Base-by-base conservation (phyloP, 2,113 vertebrate genomes). In the Aphyosemion australe region DNA sequence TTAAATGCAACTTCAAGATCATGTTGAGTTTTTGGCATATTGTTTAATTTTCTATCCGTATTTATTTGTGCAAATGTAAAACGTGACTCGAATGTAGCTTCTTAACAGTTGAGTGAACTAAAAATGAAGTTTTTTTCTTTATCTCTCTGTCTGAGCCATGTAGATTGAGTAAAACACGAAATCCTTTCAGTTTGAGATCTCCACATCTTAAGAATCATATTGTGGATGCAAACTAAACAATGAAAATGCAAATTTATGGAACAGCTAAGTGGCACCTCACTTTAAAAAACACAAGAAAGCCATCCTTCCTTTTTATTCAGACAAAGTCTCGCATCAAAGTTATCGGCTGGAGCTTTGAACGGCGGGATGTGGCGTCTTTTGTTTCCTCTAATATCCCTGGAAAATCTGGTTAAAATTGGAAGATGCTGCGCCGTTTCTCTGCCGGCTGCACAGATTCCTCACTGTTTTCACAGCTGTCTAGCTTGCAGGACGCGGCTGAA, bases 401-500 rank as follows among this genome's bases (percentile, higher is more conserved):
- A 90, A 91, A 91, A 91, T 85, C 89, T 92, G 90, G 79, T 90
- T 91, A 89, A 79, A 88, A 87, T 76, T 57, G 78, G 79, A 79
- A 60, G 82, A 84, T 76, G 47, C 60, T 45, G 84, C 72, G 55
- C 48, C 52, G 63, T 79, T 65, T 43, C 79, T 78, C 75, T 53
- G 76, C 64, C 65, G 70, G 73, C 39, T 56, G 82, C 83, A 47
- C 59, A 60, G 86, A 84, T 84, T 86, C 83, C 87, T 73, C 87
- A 88, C 89, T 90, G 87, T 85, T 91, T 90, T 86, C 84, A 86
- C 85, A 91, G 90, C 89, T 91, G 90, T 91, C 82, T 88, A 75
- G 58, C 84, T 79, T 61, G 68, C 73, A 80, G 82, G 85, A 87
- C 57, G 68, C 14, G 48, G 76, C 63, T 73, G 79, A 60, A 75